Evolutionary conservation across 2,113 vertebrate genomes (phyloP).

Genomic region (Cervus canadensis): DNA sequence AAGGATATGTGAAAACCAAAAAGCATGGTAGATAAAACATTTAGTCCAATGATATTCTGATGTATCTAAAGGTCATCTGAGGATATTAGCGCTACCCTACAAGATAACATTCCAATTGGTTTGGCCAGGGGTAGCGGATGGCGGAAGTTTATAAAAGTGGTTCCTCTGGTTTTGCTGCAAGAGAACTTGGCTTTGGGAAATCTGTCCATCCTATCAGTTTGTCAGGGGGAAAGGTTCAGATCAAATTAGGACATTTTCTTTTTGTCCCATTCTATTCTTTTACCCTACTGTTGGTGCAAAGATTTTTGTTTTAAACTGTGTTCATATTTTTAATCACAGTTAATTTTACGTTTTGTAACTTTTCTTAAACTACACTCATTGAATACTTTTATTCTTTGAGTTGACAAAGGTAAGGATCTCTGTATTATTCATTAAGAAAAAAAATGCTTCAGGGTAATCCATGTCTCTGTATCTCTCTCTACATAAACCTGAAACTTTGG

Average conservation of each 20-base stretch:
- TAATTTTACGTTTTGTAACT: background rate
- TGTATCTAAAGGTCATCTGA: background rate
- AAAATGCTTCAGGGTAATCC: background rate
- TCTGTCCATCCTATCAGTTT: background rate
- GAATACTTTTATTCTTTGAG: background rate
- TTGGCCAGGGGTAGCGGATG: background rate
- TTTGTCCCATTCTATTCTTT: background rate
- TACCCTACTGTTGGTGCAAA: background rate
- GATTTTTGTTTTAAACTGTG: background rate
- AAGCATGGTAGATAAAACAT: background rate
- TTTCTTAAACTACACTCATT: background rate
- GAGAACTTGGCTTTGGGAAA: background rate
- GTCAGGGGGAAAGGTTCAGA: background rate
- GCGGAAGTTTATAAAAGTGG: background rate
- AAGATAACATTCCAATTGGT: background rate
- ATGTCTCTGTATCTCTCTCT: background rate
- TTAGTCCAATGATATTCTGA: background rate
- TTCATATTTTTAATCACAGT: background rate
- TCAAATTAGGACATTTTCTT: background rate
- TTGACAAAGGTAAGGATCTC: background rate
- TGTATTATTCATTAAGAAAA: background rate
- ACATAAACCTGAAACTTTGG: background rate
- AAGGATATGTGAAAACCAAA: background rate
- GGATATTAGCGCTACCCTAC: background rate
- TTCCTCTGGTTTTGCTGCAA: background rate